A percentile compares a stretch with the other conserved stretches of the same genome.
Conservation (phyloP, 2,113 vertebrate genomes). For the Callopanchax toddi region DNA sequence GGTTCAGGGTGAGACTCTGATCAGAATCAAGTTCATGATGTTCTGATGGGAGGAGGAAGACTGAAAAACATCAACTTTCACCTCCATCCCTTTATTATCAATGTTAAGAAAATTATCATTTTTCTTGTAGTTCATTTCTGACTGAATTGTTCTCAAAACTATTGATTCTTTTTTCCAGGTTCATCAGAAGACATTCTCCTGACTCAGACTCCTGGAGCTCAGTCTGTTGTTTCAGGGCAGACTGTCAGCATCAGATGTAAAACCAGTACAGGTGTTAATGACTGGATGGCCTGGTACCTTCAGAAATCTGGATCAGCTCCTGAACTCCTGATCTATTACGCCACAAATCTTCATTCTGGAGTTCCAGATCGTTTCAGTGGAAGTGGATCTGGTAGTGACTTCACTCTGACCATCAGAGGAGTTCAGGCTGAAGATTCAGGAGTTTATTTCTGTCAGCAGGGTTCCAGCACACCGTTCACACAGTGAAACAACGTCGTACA, state of each 20-base stretch:
- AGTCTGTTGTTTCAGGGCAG: slow-evolving; percentile 7
- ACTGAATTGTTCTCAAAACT: background rate
- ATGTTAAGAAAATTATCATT: too few species aligned
- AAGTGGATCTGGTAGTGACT: slow-evolving; percentile 20
- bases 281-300: slow-evolving; percentile 2
- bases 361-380: slow-evolving; percentile 18
- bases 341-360: background rate
- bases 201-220: slow-evolving; percentile 23
- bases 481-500: slow-evolving; percentile 41
- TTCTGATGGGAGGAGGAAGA: too few species aligned
- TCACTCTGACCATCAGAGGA: slow-evolving; percentile 1
- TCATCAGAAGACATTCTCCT: background rate
- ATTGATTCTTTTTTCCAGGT: slow-evolving; percentile 13
- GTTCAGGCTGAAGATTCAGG: background rate
- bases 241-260: slow-evolving; percentile 19
- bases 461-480: background rate
- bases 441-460: slow-evolving; percentile 41
- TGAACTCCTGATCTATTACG: slow-evolving; percentile 9
- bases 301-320: slow-evolving; percentile 22
- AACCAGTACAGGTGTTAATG: background rate
- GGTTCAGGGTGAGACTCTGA: background rate
- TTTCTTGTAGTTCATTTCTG: background rate
- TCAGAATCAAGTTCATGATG: background rate
- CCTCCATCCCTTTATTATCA: too few species aligned
- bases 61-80: too few species aligned